phyloP scores from a whole-genome alignment of 2,113 vertebrate species.

The Oophaga pumilio region DNA sequence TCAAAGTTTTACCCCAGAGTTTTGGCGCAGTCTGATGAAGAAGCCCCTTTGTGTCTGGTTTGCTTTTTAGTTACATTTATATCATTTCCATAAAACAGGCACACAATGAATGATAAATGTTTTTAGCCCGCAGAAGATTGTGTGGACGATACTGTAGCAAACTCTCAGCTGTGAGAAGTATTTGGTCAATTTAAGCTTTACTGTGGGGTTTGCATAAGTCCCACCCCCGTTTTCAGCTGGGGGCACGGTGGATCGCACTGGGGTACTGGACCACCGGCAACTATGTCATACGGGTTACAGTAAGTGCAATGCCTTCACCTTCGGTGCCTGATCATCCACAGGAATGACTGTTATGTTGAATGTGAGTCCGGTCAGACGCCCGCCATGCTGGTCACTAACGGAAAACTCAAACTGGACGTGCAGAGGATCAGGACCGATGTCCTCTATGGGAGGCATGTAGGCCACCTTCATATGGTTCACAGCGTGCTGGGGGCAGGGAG shows the following conservation, averaged over 20 bases:
- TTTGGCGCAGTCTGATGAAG: too few relatives aligned
- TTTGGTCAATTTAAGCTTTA: background rate
- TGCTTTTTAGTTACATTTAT: too few relatives aligned
- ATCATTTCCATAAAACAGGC: too few relatives aligned
- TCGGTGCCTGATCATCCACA: slow-evolving; percentile 74
- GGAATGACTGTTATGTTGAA: slow-evolving; percentile 76
- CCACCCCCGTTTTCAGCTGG: too few relatives aligned
- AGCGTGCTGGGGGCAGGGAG: slow-evolving; percentile 68
- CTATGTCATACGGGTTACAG: too few relatives aligned
- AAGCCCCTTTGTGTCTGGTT: too few relatives aligned
- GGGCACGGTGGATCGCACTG: too few relatives aligned
- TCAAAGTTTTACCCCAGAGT: too few relatives aligned
- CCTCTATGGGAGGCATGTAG: slow-evolving; percentile 77
- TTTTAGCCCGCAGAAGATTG: too few relatives aligned
- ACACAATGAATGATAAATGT: too few relatives aligned
- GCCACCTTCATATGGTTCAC: slow-evolving; percentile 78
- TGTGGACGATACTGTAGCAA: background rate
- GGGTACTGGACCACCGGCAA: too few relatives aligned
- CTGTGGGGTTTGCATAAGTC: too few relatives aligned
- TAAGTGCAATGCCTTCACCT: slow-evolving; percentile 60
- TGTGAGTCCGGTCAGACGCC: slow-evolving; percentile 66
- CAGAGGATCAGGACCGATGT: slow-evolving; percentile 72
- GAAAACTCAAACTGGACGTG: slow-evolving; percentile 78
- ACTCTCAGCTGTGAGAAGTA: background rate
- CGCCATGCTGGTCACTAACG: slow-evolving; percentile 75